A percentile compares a stretch with the other conserved stretches of the same genome.
Conservation (phyloP, 2,888 invertebrate genomes). For the Ornithoptera alexandrae region DNA sequence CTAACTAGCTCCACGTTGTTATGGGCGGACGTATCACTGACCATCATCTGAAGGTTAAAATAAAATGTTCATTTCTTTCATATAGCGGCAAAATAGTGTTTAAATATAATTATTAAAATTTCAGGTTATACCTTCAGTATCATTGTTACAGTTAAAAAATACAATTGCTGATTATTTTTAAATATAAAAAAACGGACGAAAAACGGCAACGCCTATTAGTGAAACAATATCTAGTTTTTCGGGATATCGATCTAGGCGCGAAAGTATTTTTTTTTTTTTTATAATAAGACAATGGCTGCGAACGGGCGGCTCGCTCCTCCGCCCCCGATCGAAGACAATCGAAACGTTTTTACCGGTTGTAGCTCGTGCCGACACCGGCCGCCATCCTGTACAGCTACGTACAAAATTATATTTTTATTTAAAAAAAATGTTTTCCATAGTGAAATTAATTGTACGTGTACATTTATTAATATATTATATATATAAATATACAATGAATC, state of each 20-base stretch:
- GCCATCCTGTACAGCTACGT: slow-evolving; percentile 59
- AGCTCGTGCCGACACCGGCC: slow-evolving; percentile 60
- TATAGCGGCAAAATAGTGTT: no score
- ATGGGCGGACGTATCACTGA: no score
- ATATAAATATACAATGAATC: no score
- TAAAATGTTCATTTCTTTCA: no score
- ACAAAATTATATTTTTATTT: neutral
- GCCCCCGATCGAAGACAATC: slow-evolving; percentile 53
- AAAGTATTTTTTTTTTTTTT: slow-evolving; percentile 15
- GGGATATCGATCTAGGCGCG: slow-evolving; percentile 13
- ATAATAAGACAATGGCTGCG: slow-evolving; percentile 19
- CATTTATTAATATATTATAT: no score
- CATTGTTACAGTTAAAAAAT: neutral
- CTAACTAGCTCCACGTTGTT: no score
- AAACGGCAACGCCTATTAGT: slow-evolving; percentile 14
- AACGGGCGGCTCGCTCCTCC: slow-evolving; percentile 23
- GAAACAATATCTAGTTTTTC: slow-evolving; percentile 17
- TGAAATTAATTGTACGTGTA: no score
- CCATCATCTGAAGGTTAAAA: no score
- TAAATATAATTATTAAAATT: no score
- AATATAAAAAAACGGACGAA: neutral
- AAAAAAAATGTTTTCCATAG: no score
- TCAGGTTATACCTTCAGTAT: no score
- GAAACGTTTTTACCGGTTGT: slow-evolving; percentile 49
- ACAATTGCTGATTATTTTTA: neutral